Base-by-base conservation (phyloP, 2,113 vertebrate species). In the Calypte anna region DNA sequence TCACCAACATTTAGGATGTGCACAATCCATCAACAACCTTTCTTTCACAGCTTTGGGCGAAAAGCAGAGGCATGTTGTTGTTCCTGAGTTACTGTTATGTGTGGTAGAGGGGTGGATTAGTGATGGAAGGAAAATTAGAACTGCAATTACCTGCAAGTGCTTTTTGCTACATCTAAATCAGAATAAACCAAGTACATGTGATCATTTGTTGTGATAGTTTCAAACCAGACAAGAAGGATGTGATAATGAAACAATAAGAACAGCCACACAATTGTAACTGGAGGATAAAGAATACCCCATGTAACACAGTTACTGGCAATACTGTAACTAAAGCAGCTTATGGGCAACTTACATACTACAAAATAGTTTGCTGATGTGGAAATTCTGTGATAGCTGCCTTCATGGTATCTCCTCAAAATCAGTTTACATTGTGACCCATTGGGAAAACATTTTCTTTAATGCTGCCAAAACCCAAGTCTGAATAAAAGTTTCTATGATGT, bases 381-480 rank as follows among this genome's bases (percentile, higher is more conserved):
- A 96, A 91, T 81, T 77, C 91, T 78, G 44, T 64, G 53, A 93
- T 64, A 90, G 61, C 61, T 90, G 38, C 44, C 82, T 94, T 94
- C 61, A 72, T 33, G 50, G 43, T 68, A 91, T 69, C 12, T 48
- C 57, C 57, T 88, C 33, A 83, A 93, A 94, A 96, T 38, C 6
- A 3, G 33, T 91, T 95, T 90, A 89, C 36, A 75, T 36, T 57
- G 43, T 33, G 55, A 82, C 31, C 57, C 57, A 68, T 2, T 1
- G 72, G 85, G 87, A 92, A 91, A 94, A 88, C 38, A 74, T 86
- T 88, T 91, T 84, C 85, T 88, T 95, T 90, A 96, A 91, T 30
- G 40, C 23, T 80, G 93, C 88, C 67, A 91, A 85, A 95, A 77
- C 21, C 38, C 30, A 95, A 91, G 78, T 68, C 83, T 83, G 93